Conservation (phyloP, 2,113 vertebrate species). For the Larimichthys polyactis region DNA sequence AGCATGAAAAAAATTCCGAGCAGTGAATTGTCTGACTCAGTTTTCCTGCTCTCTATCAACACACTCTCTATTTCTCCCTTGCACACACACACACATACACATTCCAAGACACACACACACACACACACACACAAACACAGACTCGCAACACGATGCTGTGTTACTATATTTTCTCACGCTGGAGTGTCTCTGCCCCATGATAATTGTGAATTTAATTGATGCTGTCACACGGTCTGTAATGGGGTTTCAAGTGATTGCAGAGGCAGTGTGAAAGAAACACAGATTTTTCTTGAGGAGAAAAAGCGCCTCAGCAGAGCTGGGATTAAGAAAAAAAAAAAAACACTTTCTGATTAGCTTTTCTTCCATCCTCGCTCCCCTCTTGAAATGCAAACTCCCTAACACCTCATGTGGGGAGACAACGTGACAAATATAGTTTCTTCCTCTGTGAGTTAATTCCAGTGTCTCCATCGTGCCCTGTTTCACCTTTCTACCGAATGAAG, state of each 20-base stretch:
- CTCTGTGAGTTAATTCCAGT: slow-evolving; percentile 29
- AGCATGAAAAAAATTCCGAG: slow-evolving; percentile 32
- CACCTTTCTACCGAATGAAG: slow-evolving; percentile 30
- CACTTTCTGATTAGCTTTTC: slow-evolving; percentile 70
- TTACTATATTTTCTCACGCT: slow-evolving; percentile 73
- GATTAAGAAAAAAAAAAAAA: slow-evolving; percentile 70
- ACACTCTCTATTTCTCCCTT: not conserved
- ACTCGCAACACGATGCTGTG: slow-evolving; percentile 34
- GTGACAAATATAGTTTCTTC: slow-evolving; percentile 52
- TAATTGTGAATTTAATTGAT: slow-evolving; percentile 84
- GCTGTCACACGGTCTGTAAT: slow-evolving; percentile 79
- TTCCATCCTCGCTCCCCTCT: slow-evolving; percentile 50
- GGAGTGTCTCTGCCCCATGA: slow-evolving; percentile 64
- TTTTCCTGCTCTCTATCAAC: slow-evolving; percentile 42
- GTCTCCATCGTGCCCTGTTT: slow-evolving; percentile 24
- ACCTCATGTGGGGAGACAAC: slow-evolving; percentile 53
- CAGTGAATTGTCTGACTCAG: slow-evolving; percentile 38
- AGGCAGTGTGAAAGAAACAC: slow-evolving; percentile 66
- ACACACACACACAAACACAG: not conserved
- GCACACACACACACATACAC: not conserved
- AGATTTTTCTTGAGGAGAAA: slow-evolving; percentile 72
- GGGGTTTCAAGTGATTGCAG: slow-evolving; percentile 80
- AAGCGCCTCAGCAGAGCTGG: slow-evolving; percentile 73
- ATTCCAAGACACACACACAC: not conserved
- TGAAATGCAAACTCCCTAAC: slow-evolving; percentile 70